Base-by-base conservation (phyloP, 2,797 vertebrate genomes). In the Alectoris magna region DNA sequence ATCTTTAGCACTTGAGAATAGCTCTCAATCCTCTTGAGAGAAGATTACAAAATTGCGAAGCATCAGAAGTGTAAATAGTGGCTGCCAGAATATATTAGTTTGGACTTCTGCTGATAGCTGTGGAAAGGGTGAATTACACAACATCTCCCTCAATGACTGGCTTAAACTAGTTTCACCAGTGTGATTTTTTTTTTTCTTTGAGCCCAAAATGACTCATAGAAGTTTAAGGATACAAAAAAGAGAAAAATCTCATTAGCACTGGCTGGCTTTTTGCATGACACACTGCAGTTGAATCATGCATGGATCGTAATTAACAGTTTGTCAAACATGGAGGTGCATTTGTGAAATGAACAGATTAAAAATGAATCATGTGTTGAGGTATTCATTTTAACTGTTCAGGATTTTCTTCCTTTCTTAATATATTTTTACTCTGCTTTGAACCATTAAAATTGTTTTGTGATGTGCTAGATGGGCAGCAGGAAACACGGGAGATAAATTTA, bases 141-240 rank as follows among this genome's bases (percentile, higher is more conserved):
- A 1, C 43, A 63, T 44, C 29, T 63, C 34, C 29, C 53, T 91
- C 34, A 6, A 31, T 63, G 63, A 19, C 74, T 89, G 60, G 39
- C 36, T 95, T 86, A 88, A 93, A 88, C 84, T 87, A 66, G 70
- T 93, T 92, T 68, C 29, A 48, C 72, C 82, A 67, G 5, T 60
- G 48, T 86, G 82, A 73, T 69, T 88, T 85, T 76, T 75, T 68
- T 43, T 43, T 43, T 43, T 43, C 84, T 85, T 73, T 72, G 38
- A 92, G 48, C 68, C 48, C n/a, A 84, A 34, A 93, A 74, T 96
- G 85, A 93, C 76, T 92, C 93, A 71, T 64, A 88, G 85, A 75
- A 93, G 78, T 83, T 89, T 93, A 91, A 91, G 87, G 64, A 68
- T 73, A 53, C 11, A 80, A 58, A 75, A 95, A 95, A 86, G 72